phyloP scores from a whole-genome alignment of 2,797 vertebrate genomes.

The Micropoecilia bifurca region DNA sequence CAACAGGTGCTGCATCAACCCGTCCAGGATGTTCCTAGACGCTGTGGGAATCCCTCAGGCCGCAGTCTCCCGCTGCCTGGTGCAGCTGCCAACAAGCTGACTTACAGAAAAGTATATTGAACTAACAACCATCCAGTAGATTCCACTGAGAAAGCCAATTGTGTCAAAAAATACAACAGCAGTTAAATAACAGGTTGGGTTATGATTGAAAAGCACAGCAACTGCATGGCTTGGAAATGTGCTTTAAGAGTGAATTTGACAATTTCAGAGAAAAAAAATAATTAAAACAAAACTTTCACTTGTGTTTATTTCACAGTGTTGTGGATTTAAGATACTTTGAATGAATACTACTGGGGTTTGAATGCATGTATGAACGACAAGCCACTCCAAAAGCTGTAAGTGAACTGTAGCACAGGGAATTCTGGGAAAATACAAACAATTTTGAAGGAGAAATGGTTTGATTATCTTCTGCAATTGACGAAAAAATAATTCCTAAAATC shows the following conservation, averaged over 20 bases:
- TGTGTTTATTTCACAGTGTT: not conserved
- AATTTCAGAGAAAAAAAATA: not conserved
- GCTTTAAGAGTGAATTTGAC: not conserved
- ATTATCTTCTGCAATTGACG: too few species aligned
- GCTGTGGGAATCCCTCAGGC: slow-evolving; percentile 56
- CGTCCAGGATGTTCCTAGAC: slow-evolving; percentile 61
- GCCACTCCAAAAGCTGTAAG: too few species aligned
- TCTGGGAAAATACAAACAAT: too few species aligned
- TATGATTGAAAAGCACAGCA: not conserved
- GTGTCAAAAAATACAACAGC: slow-evolving; percentile 2
- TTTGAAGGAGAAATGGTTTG: too few species aligned
- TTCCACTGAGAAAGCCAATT: slow-evolving; percentile 19
- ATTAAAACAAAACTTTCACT: not conserved
- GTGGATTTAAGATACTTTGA: not conserved
- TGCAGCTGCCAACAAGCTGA: slow-evolving; percentile 58
- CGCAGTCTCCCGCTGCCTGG: slow-evolving; percentile 40
- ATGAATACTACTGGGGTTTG: not conserved
- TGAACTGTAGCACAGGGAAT: too few species aligned
- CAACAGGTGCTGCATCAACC: slow-evolving; percentile 63
- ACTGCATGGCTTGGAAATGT: not conserved
- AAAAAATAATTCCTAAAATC: too few species aligned
- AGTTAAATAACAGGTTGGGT: not conserved
- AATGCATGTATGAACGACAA: too few species aligned
- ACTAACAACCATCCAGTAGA: slow-evolving; percentile 43
- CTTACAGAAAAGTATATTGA: slow-evolving; percentile 52